A percentile compares a stretch with the other conserved stretches of the same genome.
Conservation (phyloP, 2,797 vertebrate species). For the Acrossocheilus wenchowensis region DNA sequence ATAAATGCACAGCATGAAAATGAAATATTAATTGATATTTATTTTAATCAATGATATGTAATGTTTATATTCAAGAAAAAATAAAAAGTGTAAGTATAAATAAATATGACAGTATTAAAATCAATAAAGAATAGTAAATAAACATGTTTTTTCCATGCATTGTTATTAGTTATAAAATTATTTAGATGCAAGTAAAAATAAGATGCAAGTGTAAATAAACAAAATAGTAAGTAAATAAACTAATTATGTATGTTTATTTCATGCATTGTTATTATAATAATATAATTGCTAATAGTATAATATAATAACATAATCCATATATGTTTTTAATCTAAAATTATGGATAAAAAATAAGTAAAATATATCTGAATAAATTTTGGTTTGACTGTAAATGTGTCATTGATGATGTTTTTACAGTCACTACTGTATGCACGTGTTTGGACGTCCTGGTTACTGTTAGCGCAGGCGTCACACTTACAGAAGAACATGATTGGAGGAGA, state of each 20-base stretch:
- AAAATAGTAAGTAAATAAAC: not conserved
- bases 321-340: not conserved
- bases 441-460: not conserved
- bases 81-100: not conserved
- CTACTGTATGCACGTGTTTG: not conserved
- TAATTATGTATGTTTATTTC: not conserved
- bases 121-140: not conserved
- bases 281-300: not conserved
- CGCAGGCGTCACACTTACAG: not conserved
- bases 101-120: not conserved
- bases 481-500: not conserved
- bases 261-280: constrained; percentile 1
- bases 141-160: not conserved
- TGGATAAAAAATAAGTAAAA: no score
- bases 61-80: not conserved
- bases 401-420: not conserved
- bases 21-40: not conserved
- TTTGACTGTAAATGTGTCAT: no score
- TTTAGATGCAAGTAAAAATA: not conserved
- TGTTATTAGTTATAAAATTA: not conserved
- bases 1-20: not conserved
- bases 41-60: not conserved
- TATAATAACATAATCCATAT: no score
- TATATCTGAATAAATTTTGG: no score
- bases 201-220: not conserved